Base-by-base conservation (phyloP, 2,888 invertebrate genomes). In the Incurvaria masculella region DNA sequence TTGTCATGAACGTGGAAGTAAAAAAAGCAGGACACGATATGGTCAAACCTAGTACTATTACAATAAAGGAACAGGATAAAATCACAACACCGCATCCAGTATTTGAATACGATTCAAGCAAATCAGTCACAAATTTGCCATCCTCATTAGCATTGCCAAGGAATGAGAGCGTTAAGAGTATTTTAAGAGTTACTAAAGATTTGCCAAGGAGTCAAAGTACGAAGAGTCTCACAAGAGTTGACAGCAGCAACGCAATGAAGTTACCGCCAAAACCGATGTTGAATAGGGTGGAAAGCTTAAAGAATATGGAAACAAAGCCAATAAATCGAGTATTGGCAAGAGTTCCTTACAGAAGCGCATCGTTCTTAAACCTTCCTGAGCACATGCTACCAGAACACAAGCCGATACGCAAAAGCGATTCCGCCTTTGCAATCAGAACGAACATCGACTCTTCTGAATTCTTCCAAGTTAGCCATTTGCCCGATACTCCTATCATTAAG, bases 401-500 rank as follows among this genome's bases (percentile, higher is more conserved):
- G 4, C 72, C 74, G 0, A 48, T 76, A 38, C 57, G 66, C 0
- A 76, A 76, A 53, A 73, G 72, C 43, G 73, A 78, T 52, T 76
- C 76, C 0, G 70, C 76, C 54, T 67, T 78, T 2, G 78, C 76
- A 17, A 70, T 69, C 0, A 60, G 68, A 51, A 64, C 61, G 2
- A 56, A 64, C 2, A 59, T 62, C 8, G 44, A 42, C n/a, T 45
- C 23, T 16, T 70, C 72, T 1, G 73, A 75, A 47, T 23, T 65
- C 0, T 72, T 68, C 55, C 53, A 78, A 1, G 70, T 76, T 43
- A 69, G 72, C 38, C 52, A 47, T 23, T 47, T 79, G 11, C 75
- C 78, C 4, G 79, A 79, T 38, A 79, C 79, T 1, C 79, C 79
- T 0, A 72, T 79, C 2, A 78, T 79, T 42, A 78, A 65, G 46